These are phyloP conservation scores for Origma solitaria DNA, from an alignment of 2,113 vertebrate species.

Conservation along the genomic window DNA sequence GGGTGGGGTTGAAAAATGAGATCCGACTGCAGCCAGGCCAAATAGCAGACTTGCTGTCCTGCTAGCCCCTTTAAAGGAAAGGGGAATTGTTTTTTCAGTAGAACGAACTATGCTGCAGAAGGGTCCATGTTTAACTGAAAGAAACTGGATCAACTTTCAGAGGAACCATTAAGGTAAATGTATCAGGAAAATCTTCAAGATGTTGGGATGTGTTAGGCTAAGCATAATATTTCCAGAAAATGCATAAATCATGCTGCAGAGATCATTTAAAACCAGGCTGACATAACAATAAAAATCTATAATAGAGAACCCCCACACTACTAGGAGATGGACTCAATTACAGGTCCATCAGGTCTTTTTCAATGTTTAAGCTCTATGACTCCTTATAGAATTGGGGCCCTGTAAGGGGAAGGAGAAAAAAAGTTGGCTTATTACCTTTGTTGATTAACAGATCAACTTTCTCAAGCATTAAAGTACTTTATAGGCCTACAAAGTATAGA, in stretches of 20 bases:
- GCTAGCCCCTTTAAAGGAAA: constrained; percentile 55
- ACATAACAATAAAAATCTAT: not conserved
- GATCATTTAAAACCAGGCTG: not conserved
- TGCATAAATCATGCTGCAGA: not conserved
- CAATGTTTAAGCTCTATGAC: not conserved
- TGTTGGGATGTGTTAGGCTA: not conserved
- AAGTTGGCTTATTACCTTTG: not conserved
- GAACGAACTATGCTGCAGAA: constrained; percentile 23
- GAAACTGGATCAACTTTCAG: not conserved
- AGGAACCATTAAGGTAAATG: not conserved
- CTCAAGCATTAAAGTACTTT: not conserved
- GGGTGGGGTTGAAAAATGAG: constrained; percentile 53
- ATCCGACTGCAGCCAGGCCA: constrained; percentile 56
- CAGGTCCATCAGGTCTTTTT: constrained; percentile 13
- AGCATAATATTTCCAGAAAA: not conserved
- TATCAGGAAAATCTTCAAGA: not conserved
- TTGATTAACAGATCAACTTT: not conserved
- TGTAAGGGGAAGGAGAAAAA: not conserved
- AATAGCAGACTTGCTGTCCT: constrained; percentile 54
- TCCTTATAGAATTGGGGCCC: not conserved
- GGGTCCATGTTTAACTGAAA: not conserved
- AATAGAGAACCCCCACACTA: not conserved
- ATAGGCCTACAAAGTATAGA: not conserved
- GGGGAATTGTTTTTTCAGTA: constrained; percentile 53
- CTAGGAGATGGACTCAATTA: constrained; percentile 8